A percentile compares a stretch with the other conserved stretches of the same genome.
Evolutionary conservation across 2,888 invertebrate genomes (phyloP).

Genomic region (Pantelozetes paolii): DNA sequence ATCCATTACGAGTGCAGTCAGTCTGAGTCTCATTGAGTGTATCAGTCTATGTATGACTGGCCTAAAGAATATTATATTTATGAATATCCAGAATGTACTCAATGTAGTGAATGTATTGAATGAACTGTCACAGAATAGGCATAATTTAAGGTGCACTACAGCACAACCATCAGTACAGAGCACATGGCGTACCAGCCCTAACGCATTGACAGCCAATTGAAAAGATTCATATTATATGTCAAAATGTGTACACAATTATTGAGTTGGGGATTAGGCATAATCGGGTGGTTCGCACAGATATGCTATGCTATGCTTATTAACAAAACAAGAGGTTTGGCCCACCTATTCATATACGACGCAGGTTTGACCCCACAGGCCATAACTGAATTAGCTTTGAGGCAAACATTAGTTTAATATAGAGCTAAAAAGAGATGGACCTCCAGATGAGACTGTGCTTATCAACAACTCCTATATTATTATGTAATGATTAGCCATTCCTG

Average conservation of each 20-base stretch:
- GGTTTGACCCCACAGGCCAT: conserved; percentile 32
- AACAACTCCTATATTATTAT: conserved; percentile 30
- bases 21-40: too few relatives aligned
- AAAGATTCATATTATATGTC: conserved; percentile 29
- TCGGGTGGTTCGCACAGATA: conserved; percentile 19
- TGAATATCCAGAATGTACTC: too few relatives aligned
- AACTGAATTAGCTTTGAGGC: conserved; percentile 1
- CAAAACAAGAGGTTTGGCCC: conserved; percentile 19
- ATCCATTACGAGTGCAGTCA: conserved; percentile 21
- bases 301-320: conserved; percentile 25
- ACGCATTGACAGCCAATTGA: conserved; percentile 32
- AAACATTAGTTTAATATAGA: conserved; percentile 17
- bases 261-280: conserved; percentile 9
- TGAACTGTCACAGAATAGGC: conserved; percentile 13
- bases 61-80: conserved; percentile 7
- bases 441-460: background rate
- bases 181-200: conserved; percentile 70
- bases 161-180: background rate
- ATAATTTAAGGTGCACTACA: conserved; percentile 15
- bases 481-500: conserved; percentile 1
- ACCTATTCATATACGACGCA: conserved; percentile 28
- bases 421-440: conserved; percentile 33
- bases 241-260: conserved; percentile 8
- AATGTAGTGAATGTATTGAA: too few relatives aligned
- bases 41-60: background rate